Percentiles rank a stretch among this genome's conserved stretches.
phyloP scores from a whole-genome alignment of 2,797 vertebrate species.

The Sarcophilus harrisii region DNA sequence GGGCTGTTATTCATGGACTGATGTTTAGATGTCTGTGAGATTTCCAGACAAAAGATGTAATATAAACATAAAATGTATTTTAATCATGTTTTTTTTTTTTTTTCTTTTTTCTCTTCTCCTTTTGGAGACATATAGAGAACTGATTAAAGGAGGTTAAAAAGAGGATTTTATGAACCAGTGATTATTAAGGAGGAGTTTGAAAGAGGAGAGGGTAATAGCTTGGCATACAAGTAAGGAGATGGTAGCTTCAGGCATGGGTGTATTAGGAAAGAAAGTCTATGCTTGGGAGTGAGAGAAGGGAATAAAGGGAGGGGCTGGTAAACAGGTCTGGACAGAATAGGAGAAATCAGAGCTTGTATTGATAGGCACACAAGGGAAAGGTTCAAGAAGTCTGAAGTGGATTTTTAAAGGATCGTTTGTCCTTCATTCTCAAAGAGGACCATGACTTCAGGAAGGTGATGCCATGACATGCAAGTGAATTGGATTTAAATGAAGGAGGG shows the following conservation, averaged over 20 bases:
- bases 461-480: no score
- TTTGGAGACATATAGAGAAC: background rate
- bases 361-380: background rate
- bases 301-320: background rate
- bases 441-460: no score
- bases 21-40: background rate
- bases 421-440: no score
- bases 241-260: background rate
- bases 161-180: slow-evolving; percentile 18
- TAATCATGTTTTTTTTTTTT: background rate
- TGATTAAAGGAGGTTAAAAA: slow-evolving; percentile 23
- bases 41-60: slow-evolving; percentile 23
- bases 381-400: background rate
- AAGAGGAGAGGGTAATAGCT: background rate
- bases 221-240: background rate
- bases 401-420: background rate
- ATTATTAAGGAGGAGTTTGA: slow-evolving; percentile 33
- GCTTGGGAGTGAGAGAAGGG: background rate
- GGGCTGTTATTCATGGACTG: slow-evolving; percentile 21
- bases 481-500: no score
- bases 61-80: slow-evolving; percentile 31
- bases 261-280: background rate
- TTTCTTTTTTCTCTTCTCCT: slow-evolving; percentile 31
- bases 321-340: background rate
- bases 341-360: background rate